Base-by-base conservation (phyloP, 2,113 vertebrate species). In the Aptenodytes forsteri region DNA sequence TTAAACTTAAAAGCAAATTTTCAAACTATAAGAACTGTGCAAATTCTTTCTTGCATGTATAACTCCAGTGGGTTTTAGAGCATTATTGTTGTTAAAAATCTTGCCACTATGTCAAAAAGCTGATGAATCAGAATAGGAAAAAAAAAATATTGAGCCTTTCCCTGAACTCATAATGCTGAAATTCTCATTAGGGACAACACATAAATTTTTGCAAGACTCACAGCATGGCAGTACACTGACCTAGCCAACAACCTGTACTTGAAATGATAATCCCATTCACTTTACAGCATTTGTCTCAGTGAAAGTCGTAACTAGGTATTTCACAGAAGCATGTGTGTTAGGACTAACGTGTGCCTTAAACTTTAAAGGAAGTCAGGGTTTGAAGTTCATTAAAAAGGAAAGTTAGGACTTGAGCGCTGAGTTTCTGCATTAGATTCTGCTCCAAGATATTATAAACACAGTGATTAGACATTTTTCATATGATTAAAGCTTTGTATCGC, bases 301-400 rank as follows among this genome's bases (percentile, higher is more conserved):
- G 49, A 4, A 76, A 80, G 73, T 36, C 12, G 1, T 81, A 70
- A 62, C 46, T 23, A n/a, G 49, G n/a, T 44, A 64, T 64, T 95
- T 85, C 46, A 73, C 12, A 44, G 54, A 52, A 87, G 55, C 44
- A 38, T 25, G 62, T 38, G 36, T 67, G 62, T 64, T 82, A 61
- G 77, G 50, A 27, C 67, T 73, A 73, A 80, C 2, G 3, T 0
- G 0, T 17, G n/a, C 86, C 42, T 93, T 87, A 62, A 84, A 79
- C 64, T 88, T 90, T 90, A 91, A 86, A 86, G 79, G 54, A 55
- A 90, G 29, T 17, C 18, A 30, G 83, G 21, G n/a, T 78, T 55
- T 94, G 82, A 90, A 58, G 34, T 73, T 97, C 29, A 83, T 91
- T 97, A 85, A 62, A 76, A 79, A 93, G 6, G 67, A 95, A 95